Base-by-base conservation (phyloP, 2,797 vertebrate genomes). In the Tachyglossus aculeatus region DNA sequence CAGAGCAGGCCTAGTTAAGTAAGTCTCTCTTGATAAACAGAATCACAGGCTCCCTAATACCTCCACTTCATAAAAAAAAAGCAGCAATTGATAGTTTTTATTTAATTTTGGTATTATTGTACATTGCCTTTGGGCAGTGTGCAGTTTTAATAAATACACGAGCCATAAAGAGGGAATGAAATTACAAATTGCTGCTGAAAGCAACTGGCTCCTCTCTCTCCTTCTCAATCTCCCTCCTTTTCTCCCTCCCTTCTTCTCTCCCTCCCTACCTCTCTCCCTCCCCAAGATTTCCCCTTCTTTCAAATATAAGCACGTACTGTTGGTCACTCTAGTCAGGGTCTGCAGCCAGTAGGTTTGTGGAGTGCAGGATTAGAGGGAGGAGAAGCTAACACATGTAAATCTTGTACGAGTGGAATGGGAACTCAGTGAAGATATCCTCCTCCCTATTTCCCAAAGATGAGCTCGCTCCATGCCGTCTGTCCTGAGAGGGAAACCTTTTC, bases 91-190 rank as follows among this genome's bases (percentile, higher is more conserved):
- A 78, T 78, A 78, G 50, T 77, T 54, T 86, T 78, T 82, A 86
- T 86, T 84, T 86, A 86, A 82, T 86, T 80, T 80, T 38, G 16
- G 50, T 64, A 78, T 84, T 86, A 78, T 60, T 69, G 74, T 71
- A 64, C 31, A 18, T 78, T 78, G 82, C 82, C 82, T 82, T 78
- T 80, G 71, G 84, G 84, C 71, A 80, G 53, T 64, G 71, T 74
- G 74, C 27, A 53, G n/a, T 62, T 86, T 86, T 80, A 86, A 76
- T 82, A 86, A 84, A 62, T 68, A 78, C 71, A 72, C 48, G 48
- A 50, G 38, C 67, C 78, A 77, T 86, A 84, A 86, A 82, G 77
- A 84, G 74, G 41, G 67, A 82, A 78, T 74, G 60, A 71, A 80
- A 78, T 80, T 74, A 80, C 77, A 77, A 63, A 58, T 69, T 51